Base-by-base conservation (phyloP, 2,113 vertebrate genomes). In the Eubucco bourcierii region DNA sequence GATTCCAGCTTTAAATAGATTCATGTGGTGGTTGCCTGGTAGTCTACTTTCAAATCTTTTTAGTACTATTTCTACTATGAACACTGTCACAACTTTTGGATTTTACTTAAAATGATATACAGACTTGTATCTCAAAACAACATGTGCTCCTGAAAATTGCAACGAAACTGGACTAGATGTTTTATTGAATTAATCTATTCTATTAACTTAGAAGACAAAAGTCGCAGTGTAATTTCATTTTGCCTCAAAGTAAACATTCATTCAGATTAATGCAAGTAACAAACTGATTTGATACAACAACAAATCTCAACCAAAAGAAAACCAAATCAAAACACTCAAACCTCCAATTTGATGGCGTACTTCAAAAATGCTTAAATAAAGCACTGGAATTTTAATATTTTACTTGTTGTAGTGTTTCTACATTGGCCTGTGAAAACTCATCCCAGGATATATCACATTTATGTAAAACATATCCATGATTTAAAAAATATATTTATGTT, bases 381-480 rank as follows among this genome's bases (percentile, higher is more conserved):
- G 15, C 27, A 50, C 2, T 81, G 37, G 5, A 18, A 55, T 72
- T 80, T 93, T 84, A 68, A 29, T 41, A 66, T 17, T 68, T 64
- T 31, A 21, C 53, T 90, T 83, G 11, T 39, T 47, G 28, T 13
- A 58, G 20, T 19, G 80, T 68, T 85, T 72, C 78, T 87, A n/a
- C 14, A 50, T 12, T 65, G 15, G 7, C 20, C 15, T 70, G 18
- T 8, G 19, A 58, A 84, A 72, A 19, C 29, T 55, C 17, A 34
- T 74, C 17, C 52, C 34, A 59, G 15, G 17, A 50, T 61, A 39
- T 50, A 55, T 39, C 34, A 72, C 19, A 9, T 80, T 77, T 6
- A 1, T 12, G 21, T 21, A 64, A 21, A 67, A 67, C 4, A 56
- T 0, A 0, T 14, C 18, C 19, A 37, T 84, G 3, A 27, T 5